Percentiles rank a stretch among this genome's conserved stretches.
phyloP scores from a whole-genome alignment of 2,797 vertebrate species.

The Coranthus polyacanthus region DNA sequence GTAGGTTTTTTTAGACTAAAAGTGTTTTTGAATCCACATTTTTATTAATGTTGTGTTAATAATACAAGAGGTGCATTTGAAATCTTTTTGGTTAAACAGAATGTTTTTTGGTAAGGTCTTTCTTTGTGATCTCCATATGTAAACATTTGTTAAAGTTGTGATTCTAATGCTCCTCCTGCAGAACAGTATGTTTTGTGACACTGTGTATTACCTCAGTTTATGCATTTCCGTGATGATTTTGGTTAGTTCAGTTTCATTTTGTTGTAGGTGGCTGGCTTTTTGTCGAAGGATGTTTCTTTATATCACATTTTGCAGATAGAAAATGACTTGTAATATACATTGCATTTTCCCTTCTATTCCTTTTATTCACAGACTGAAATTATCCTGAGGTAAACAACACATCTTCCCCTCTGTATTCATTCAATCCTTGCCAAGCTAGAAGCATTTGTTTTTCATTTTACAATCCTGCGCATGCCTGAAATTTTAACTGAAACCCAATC shows the following conservation, averaged over 20 bases:
- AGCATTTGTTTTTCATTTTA: constrained; percentile 5
- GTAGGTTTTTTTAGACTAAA: constrained; percentile 3
- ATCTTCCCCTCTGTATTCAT: not conserved
- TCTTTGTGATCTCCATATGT: constrained; percentile 6
- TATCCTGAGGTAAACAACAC: too few species aligned
- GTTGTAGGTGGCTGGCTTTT: constrained; percentile 1
- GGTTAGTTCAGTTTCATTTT: constrained; percentile 3
- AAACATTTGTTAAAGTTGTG: constrained; percentile 11
- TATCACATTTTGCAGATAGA: constrained; percentile 6
- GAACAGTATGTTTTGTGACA: not conserved
- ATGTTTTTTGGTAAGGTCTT: constrained; percentile 15
- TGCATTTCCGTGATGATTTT: not conserved
- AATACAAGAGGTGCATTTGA: too few species aligned
- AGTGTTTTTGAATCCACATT: not conserved
- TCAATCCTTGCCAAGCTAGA: not conserved
- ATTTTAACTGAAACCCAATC: not conserved
- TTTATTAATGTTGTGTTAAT: too few species aligned
- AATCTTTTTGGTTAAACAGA: too few species aligned
- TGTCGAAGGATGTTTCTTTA: not conserved
- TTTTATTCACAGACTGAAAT: not conserved
- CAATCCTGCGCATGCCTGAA: not conserved
- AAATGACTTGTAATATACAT: not conserved
- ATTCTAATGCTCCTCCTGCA: not conserved
- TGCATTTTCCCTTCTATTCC: constrained; percentile 1
- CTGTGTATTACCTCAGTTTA: not conserved